Base-by-base conservation (phyloP, 2,888 invertebrate genomes). In the Crepidodera aurea region DNA sequence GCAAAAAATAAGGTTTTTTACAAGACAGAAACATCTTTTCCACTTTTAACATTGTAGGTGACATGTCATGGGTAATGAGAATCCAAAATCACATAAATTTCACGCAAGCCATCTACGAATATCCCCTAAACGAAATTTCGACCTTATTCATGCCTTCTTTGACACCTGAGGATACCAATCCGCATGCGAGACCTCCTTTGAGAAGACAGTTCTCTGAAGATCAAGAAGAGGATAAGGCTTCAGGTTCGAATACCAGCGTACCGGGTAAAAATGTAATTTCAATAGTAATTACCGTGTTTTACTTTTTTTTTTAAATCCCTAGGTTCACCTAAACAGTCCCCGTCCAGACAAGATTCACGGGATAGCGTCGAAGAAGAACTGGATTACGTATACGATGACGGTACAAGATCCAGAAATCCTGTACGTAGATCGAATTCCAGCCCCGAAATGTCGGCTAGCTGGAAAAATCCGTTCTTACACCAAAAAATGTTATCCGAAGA, bases 11-110 rank as follows among this genome's bases (percentile, higher is more conserved):
- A n/a, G n/a, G n/a, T n/a, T n/a, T n/a, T n/a, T n/a, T n/a, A n/a
- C n/a, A n/a, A n/a, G n/a, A n/a, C n/a, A n/a, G n/a, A n/a, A n/a
- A n/a, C n/a, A n/a, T n/a, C n/a, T n/a, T n/a, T n/a, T n/a, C n/a
- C n/a, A n/a, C n/a, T n/a, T n/a, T n/a, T n/a, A n/a, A n/a, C n/a
- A n/a, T 68, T 72, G 42, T 60, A 79, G 80, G 97, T 5, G 94
- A 95, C 80, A 90, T 93, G 75, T 91, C 94, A 10, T 97, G 95
- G 95, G 90, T 95, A 78, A 92, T 94, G 88, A 87, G 95, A 66
- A 88, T 95, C 71, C 95, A 97, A 82, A 97, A 97, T 83, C 89
- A 90, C 70, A 88, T 89, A 65, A 83, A 86, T 8, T 85, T 83
- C 61, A 83, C 83, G 56, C 80, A 82, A 64, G 83, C 84, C 0